Base-by-base conservation (phyloP, 2,888 invertebrate species). In the Cantharis lateralis region DNA sequence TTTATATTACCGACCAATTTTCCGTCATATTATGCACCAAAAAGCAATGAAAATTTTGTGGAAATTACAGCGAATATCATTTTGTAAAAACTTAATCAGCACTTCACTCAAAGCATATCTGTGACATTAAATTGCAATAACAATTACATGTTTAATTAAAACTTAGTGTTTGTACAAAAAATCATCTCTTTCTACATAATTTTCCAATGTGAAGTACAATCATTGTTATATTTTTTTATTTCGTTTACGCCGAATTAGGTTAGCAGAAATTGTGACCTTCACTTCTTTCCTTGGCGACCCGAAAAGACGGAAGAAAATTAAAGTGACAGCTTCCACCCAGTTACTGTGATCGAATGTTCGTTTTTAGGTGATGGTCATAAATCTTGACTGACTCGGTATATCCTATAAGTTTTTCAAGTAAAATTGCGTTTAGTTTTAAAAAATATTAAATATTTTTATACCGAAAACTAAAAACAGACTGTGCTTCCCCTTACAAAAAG, bases 131-230 rank as follows among this genome's bases (percentile, higher is more conserved):
- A 75, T 32, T 71, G 78, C 78, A 78, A 78, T 78, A 78, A 77
- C 63, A 62, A 71, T 62, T 15, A 68, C 26, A 71, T 28, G 18
- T 15, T 63, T 28, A 62, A 26, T 66, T 63, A 66, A 62, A 61
- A 62, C 3, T 73, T 10, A 73, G 61, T 73, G 69, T 69, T 73
- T 69, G 69, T 73, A 26, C 62, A 13, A 63, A 20, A 48, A 9
- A 48, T 74, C 26, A 26, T 18, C 74, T 26, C 68, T 68, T 69
- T 64, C 24, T 62, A 68, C 15, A 70, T 62, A 64, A 62, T 63
- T 66, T 64, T 32, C 74, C 62, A 77, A 78, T 72, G 78, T 78
- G 78, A 78, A 70, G 78, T 75, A 75, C 78, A 78, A 78, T 78
- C 78, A 78, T 73, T 61, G 68, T 26, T 64, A 72, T 66, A 72